phyloP scores from a whole-genome alignment of 2,113 vertebrate species.

The Agapornis roseicollis region DNA sequence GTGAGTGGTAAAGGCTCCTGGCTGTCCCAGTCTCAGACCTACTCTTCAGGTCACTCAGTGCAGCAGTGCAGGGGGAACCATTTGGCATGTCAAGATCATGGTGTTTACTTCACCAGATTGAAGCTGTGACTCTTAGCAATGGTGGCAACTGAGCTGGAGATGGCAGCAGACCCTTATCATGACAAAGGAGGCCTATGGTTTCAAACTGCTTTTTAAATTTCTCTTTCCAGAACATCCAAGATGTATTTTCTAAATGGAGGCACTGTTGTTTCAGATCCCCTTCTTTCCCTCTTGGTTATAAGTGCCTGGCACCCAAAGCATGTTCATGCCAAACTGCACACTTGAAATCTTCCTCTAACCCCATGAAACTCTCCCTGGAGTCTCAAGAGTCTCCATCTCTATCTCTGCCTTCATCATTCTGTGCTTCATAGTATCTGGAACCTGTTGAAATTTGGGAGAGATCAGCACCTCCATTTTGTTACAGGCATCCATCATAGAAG shows the following conservation, averaged over 20 bases:
- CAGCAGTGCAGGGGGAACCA: background rate
- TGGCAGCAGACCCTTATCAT: slow-evolving; percentile 49
- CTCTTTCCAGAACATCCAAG: background rate
- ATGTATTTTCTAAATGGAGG: background rate
- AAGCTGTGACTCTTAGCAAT: background rate
- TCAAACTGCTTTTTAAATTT: background rate
- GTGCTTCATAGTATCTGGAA: background rate
- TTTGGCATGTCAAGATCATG: background rate
- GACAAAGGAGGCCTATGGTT: background rate
- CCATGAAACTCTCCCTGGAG: background rate
- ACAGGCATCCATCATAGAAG: background rate
- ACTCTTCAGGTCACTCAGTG: background rate
- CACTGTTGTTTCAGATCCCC: background rate
- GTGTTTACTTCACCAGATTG: background rate
- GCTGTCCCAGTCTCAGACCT: background rate
- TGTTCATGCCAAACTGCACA: accelerated
- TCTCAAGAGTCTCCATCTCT: background rate
- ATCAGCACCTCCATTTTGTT: background rate
- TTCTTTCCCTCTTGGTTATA: background rate
- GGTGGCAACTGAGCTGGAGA: slow-evolving; percentile 48
- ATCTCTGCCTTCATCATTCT: background rate
- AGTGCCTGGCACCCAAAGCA: background rate
- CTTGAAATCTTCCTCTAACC: background rate
- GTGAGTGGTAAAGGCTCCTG: background rate
- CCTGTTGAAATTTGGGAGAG: background rate